These are phyloP conservation scores for Sturmia bella DNA, from an alignment of 2,888 invertebrate genomes.

Conservation along the genomic window DNA sequence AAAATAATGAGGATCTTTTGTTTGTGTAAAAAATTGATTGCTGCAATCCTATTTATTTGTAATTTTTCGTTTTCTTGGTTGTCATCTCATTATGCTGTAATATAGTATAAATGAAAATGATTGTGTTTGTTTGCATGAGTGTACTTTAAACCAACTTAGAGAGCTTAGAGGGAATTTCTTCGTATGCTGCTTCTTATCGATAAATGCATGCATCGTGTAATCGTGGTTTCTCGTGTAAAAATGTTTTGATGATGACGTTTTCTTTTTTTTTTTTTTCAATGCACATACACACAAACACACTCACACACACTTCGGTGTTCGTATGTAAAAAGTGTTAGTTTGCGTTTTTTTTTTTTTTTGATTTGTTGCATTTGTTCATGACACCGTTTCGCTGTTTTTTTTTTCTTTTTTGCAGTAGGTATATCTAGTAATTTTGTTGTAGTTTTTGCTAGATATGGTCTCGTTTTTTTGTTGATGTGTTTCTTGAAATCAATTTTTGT, in stretches of 20 bases:
- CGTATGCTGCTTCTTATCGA: conserved; percentile 34
- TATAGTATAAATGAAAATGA: conserved; percentile 69
- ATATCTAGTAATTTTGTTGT: conserved; percentile 65
- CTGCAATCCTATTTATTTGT: conserved; percentile 39
- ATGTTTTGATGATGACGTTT: conserved; percentile 64
- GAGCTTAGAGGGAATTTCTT: conserved; percentile 51
- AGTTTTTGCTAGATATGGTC: conserved; percentile 58
- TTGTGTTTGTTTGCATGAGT: conserved; percentile 66
- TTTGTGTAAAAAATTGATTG: conserved; percentile 42
- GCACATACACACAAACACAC: not conserved
- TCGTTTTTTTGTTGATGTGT: conserved; percentile 58
- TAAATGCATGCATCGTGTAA: conserved; percentile 3
- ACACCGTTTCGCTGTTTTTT: conserved; percentile 73
- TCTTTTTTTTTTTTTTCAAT: conserved; percentile 38
- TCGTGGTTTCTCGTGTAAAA: conserved; percentile 53
- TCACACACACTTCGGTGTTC: not conserved
- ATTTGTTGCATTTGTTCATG: conserved; percentile 78
- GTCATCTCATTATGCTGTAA: conserved; percentile 67
- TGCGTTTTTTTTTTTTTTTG: conserved; percentile 62
- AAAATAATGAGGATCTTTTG: conserved; percentile 52
- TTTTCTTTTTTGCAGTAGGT: conserved; percentile 29
- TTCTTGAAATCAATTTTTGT: conserved; percentile 64
- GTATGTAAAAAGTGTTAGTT: conserved; percentile 36
- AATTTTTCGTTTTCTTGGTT: conserved; percentile 37
- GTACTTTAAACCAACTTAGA: not conserved